Evolutionary conservation across 2,888 invertebrate genomes (phyloP).

Genomic region (Bugula neritina): DNA sequence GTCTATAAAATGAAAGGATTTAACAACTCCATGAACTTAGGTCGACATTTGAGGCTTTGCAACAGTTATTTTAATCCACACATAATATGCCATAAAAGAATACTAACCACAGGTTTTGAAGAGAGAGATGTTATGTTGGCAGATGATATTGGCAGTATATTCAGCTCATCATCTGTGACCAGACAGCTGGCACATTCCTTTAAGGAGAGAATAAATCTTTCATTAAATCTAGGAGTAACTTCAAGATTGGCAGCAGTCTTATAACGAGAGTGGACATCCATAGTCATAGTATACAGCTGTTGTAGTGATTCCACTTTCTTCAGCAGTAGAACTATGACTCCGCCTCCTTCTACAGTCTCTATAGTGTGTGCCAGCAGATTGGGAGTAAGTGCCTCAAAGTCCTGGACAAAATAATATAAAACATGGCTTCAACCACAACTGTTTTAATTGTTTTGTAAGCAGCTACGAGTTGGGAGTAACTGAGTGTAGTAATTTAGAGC

Average conservation of each 20-base stretch:
- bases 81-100: no score
- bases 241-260: slow-evolving; percentile 90
- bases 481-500: no score
- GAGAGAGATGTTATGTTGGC: slow-evolving; percentile 71
- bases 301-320: slow-evolving; percentile 74
- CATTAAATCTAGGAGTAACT: slow-evolving; percentile 89
- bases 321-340: slow-evolving; percentile 76
- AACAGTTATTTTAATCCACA: no score
- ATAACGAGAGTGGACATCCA: slow-evolving; percentile 95
- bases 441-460: no score
- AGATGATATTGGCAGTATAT: slow-evolving; percentile 84
- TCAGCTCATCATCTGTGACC: slow-evolving; percentile 88
- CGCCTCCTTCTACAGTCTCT: slow-evolving; percentile 96
- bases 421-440: no score
- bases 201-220: slow-evolving; percentile 84
- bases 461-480: no score
- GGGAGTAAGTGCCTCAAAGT: slow-evolving; percentile 95
- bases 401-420: slow-evolving; percentile 58
- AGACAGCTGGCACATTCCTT: slow-evolving; percentile 79
- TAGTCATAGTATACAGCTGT: slow-evolving; percentile 89
- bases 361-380: slow-evolving; percentile 91
- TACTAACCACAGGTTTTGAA: slow-evolving; percentile 43
- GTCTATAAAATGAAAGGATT: no score
- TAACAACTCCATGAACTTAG: no score
- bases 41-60: no score